Evolutionary conservation across 2,888 invertebrate genomes (phyloP).

Genomic region (Nomada ferruginata): DNA sequence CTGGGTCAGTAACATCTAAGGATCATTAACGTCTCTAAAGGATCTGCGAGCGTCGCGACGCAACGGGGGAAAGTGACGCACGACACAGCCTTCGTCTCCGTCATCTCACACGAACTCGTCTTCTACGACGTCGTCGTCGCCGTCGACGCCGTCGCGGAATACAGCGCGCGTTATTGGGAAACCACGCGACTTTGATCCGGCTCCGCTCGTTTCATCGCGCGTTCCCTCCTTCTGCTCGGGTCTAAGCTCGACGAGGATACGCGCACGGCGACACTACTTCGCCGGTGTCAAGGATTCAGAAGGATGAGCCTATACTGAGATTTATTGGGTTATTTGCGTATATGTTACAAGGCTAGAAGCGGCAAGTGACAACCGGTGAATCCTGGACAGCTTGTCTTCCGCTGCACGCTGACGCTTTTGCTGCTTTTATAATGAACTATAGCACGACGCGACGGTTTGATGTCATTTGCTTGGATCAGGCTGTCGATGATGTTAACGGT

Average conservation of each 20-base stretch:
- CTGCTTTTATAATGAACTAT: not conserved
- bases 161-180: constrained; percentile 61
- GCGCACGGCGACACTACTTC: constrained; percentile 68
- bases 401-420: constrained; percentile 3
- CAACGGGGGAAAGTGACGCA: constrained; percentile 28
- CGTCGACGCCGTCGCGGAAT: constrained; percentile 10
- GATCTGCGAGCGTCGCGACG: constrained; percentile 30
- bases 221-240: constrained; percentile 22
- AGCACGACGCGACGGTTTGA: not conserved
- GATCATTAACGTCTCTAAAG: constrained; percentile 61
- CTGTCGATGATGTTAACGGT: not conserved
- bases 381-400: constrained; percentile 55
- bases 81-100: constrained; percentile 10
- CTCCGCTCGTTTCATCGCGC: constrained; percentile 49
- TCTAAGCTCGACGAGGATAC: constrained; percentile 31
- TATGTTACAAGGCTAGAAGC: constrained; percentile 81
- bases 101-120: not conserved
- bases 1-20: constrained; percentile 59
- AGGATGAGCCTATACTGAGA: constrained; percentile 79
- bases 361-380: constrained; percentile 62
- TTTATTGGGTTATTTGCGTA: constrained; percentile 82
- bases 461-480: not conserved
- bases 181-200: constrained; percentile 64
- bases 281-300: constrained; percentile 77
- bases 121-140: not conserved